Percentiles rank a stretch among this genome's conserved stretches.
phyloP scores from a whole-genome alignment of 92 coral and sea anemone species.

The Paragorgia papillata region DNA sequence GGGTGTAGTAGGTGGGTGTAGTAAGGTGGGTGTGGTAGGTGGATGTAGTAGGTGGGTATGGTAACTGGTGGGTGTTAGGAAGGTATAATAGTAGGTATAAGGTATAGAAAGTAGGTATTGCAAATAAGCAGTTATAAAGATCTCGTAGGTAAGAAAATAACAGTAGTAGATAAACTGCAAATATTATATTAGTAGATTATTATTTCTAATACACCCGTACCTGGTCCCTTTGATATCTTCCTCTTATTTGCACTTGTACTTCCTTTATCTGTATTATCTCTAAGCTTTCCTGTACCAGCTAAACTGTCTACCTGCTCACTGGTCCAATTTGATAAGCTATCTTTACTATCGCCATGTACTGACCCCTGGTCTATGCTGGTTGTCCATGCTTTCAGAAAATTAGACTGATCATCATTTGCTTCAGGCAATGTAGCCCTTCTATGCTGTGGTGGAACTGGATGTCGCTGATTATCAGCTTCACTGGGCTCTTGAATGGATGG shows the following conservation, averaged over 20 bases:
- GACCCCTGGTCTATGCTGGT: background rate
- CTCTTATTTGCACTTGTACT: background rate
- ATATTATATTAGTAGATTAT: no score
- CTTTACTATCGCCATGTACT: background rate
- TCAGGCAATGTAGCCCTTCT: background rate
- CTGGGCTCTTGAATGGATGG: background rate
- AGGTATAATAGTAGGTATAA: no score
- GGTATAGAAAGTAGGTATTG: no score
- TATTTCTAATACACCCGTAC: no score
- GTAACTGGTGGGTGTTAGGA: no score
- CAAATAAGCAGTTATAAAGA: no score
- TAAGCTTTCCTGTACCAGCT: background rate
- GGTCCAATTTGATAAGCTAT: background rate
- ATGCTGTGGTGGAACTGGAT: background rate
- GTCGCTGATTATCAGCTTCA: background rate
- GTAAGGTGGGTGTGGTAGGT: no score
- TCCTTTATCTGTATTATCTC: background rate
- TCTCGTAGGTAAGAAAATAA: no score
- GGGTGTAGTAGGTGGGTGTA: no score
- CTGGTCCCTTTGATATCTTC: conserved; percentile 1
- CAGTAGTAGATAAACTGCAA: no score
- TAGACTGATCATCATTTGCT: background rate
- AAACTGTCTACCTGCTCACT: background rate
- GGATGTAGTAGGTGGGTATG: no score
- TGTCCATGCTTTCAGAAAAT: background rate